Base-by-base conservation (phyloP, 2,113 vertebrate genomes). In the Oreotragus oreotragus region DNA sequence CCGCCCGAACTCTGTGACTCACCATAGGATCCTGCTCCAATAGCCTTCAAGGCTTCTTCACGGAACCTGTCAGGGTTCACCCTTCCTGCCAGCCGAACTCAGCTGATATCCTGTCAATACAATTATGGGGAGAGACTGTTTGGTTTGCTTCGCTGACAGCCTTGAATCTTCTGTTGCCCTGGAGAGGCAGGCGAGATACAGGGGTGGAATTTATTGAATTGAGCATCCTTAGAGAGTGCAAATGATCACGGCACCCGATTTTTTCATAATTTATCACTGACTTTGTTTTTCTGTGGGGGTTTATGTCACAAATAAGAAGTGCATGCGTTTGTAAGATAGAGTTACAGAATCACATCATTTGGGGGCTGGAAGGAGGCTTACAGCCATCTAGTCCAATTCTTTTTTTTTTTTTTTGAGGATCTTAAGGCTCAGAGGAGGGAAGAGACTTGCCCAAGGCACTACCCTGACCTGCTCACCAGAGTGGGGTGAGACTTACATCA, bases 51-150 rank as follows among this genome's bases (percentile, higher is more conserved):
- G 96, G 45, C 77, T 92, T 66, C 93, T 51, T 95, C 92, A 66
- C 80, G 62, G 79, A 87, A 93, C 92, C 96, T 97, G 97, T 96
- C 98, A 97, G 83, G 70, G 80, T 21, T 85, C 66, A 47, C 92
- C 95, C 73, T 97, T 66, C 90, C 97, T 96, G 91, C 94, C 86
- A 19, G 28, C 11, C 39, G 45, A 76, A 70, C 94, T 96, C 88
- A 15, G 98, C 93, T 94, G 97, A 91, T 92, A 53, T 2, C 97
- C 97, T 97, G 98, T 97, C 97, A 98, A 92, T 97, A 94, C 97
- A 96, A 88, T 95, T 96, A 96, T 7, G 19, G 85, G 96, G 90
- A 96, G 96, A 97, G 87, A 79, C 88, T 51, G 93, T 84, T 53
- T 27, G 45, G 88, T 43, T 90, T 77, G 90, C 94, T 73, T 15